phyloP scores from a whole-genome alignment of 2,797 vertebrate species.

The Coendou prehensilis region DNA sequence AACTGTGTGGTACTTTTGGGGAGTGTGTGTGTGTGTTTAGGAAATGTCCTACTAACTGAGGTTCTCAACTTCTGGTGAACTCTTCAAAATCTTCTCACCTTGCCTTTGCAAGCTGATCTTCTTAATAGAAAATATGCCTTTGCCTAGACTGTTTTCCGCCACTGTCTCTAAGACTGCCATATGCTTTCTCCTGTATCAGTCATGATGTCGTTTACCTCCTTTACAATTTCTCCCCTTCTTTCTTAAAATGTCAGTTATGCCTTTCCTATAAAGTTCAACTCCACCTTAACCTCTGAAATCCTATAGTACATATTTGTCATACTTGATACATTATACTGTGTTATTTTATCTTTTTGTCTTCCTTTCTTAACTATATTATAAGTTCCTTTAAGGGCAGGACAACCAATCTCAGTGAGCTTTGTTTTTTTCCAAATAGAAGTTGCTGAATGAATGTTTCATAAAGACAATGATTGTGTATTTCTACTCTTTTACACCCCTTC shows the following conservation, averaged over 20 bases:
- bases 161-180: background rate
- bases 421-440: constrained; percentile 14
- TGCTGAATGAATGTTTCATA: constrained; percentile 61
- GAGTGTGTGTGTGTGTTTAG: background rate
- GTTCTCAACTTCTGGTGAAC: constrained; percentile 8
- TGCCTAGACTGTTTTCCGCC: background rate
- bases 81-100: background rate
- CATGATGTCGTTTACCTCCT: background rate
- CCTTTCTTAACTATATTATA: constrained; percentile 46
- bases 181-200: background rate
- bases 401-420: background rate
- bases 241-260: constrained; percentile 52
- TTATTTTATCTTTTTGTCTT: constrained; percentile 15
- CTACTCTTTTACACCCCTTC: background rate
- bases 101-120: background rate
- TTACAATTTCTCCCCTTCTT: constrained; percentile 20
- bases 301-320: constrained; percentile 17
- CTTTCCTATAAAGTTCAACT: constrained; percentile 32
- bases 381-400: background rate
- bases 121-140: constrained; percentile 18
- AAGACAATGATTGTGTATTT: constrained; percentile 38
- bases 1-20: background rate
- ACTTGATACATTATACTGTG: background rate
- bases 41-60: background rate
- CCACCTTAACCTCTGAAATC: background rate